Evolutionary conservation across 1,140 invertebrate species (phyloP).

Genomic region (Camponotus pennsylvanicus): DNA sequence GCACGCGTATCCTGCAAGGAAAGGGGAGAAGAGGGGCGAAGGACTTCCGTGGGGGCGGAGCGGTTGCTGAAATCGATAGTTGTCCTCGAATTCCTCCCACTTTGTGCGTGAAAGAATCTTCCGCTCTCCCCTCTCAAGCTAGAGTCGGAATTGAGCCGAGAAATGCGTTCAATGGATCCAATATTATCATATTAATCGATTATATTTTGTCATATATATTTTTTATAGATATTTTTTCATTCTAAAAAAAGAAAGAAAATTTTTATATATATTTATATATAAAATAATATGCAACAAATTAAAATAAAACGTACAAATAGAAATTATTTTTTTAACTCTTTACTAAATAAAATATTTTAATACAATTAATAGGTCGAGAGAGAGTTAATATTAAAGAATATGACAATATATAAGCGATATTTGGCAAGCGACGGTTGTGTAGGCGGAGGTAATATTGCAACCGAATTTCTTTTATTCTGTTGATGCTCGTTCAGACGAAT

Average conservation of each 20-base stretch:
- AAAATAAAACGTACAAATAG: neutral
- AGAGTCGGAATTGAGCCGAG: neutral
- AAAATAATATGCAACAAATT: neutral
- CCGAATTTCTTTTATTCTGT: constrained; percentile 9
- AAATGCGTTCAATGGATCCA: neutral
- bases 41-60: constrained; percentile 66
- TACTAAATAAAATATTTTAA: neutral
- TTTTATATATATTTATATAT: too few relatives aligned
- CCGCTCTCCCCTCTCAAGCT: neutral
- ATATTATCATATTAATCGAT: constrained; percentile 21
- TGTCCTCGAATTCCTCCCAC: constrained; percentile 65
- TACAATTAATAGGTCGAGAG: neutral
- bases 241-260: too few relatives aligned
- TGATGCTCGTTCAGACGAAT: neutral
- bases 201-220: neutral
- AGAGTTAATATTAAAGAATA: neutral
- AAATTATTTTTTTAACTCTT: neutral
- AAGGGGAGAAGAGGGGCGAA: constrained; percentile 49
- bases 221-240: too few relatives aligned
- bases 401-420: neutral
- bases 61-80: constrained; percentile 71
- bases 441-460: neutral
- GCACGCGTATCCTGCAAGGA: constrained; percentile 51
- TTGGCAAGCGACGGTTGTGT: neutral
- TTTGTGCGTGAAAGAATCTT: constrained; percentile 64